Evolutionary conservation across 2,888 invertebrate genomes (phyloP), one percentile per base, ranked within the genome.

Genomic region (Enchytraeus crypticus): DNA sequence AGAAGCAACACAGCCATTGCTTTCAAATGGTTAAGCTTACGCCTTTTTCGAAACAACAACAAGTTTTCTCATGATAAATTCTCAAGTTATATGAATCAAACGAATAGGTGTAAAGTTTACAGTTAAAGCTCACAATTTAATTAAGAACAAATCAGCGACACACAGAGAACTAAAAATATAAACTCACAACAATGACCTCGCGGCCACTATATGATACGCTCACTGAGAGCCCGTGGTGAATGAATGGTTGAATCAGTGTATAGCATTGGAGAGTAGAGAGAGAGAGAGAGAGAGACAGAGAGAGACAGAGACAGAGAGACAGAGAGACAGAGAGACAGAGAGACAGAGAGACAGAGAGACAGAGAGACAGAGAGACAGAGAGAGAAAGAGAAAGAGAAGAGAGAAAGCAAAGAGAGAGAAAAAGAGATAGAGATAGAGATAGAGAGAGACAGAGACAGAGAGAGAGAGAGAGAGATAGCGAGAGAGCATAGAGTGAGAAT

Each of bases 201-300:
- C 26, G 47, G 4, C 47, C 23, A 47, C 47, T 26, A 23, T 47
- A 26, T 26, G 47, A 5, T 26, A 26, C 26, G 23, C 23, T n/a
- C n/a, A 21, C 2, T 21, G 21, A 21, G 45, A 45, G 21, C 45
- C n/a, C 3, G 21, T n/a, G 23, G 23, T 26, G 23, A 38, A 26
- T 26, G 26, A 26, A 21, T 32, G 27, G 53, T 34, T 27, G 46
- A 32, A 33, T 29, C 53, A 51, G 53, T 32, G 32, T 34, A 53
- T 54, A 49, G 32, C 38, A 57, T 30, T 32, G 53, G 32, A 38
- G 34, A 51, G 45, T 45, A 51, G 23, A 43, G 49, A 51, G 56
- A 57, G 26, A 51, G 46, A 47, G 54, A 59, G 34, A 53, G 57
- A 47, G 54, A 54, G 34, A 51, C 27, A 51, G 5, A 29, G 29